Base-by-base conservation (phyloP, 2,888 invertebrate species). In the Patella ulyssiponensis region DNA sequence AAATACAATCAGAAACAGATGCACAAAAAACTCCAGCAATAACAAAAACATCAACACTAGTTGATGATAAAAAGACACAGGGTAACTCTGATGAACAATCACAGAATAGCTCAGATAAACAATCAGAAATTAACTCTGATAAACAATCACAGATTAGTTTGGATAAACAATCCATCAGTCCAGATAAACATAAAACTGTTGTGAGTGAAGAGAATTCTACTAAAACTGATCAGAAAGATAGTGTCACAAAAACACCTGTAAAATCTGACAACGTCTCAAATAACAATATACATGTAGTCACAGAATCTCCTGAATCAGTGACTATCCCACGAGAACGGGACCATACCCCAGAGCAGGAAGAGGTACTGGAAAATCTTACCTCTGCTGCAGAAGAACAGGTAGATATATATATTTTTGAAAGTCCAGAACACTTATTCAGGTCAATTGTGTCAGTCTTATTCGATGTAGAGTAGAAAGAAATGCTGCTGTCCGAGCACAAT, bases 281-380 rank as follows among this genome's bases (percentile, higher is more conserved):
- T 64, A 44, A 74, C 14, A 64, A 23, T 5, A 71, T 52, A n/a
- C n/a, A n/a, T n/a, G n/a, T n/a, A 20, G 51, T 64, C 64, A 64
- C 64, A 64, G 52, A 54, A 23, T 75, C 74, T 27, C 75, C 77
- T 20, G 71, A 17, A 23, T 69, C 69, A 11, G 74, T 71, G 33
- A 51, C 53, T n/a, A 78, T 78, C 4, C 70, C 71, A 1, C n/a
- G 77, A 27, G 74, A 69, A 73, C 23, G 69, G 69, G 77, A 64
- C 27, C 51, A 70, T 11, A 20, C 20, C 11, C 14, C 73, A 51
- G 75, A 64, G 69, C 75, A 14, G 69, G 73, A 73, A 71, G 78
- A 5, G 54, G 75, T 23, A 51, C 75, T 56, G 71, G 71, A n/a
- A 51, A 23, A 14, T 75, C 72, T 56, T 20, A 75, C 51, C 75